Conservation (phyloP, 2,888 invertebrate species). For the Temnothorax ravouxi region DNA sequence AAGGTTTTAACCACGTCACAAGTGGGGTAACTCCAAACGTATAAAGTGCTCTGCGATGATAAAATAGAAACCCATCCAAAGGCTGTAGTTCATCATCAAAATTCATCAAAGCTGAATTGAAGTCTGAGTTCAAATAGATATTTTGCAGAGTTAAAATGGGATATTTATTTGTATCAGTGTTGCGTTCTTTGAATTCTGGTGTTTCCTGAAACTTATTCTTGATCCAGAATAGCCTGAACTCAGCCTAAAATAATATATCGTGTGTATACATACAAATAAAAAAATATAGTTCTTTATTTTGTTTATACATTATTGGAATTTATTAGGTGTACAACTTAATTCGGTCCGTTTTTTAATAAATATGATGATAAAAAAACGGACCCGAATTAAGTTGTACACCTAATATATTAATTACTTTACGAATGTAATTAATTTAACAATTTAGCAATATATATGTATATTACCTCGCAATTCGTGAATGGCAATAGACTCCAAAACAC, state of each 20-base stretch:
- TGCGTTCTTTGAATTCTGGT: constrained; percentile 85
- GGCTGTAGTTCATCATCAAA: constrained; percentile 82
- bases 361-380: too few relatives aligned
- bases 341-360: too few relatives aligned
- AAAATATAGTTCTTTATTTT: too few relatives aligned
- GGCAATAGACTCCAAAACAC: constrained; percentile 93
- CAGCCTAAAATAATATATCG: constrained; percentile 88
- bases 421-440: background rate
- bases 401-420: background rate
- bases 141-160: constrained; percentile 87
- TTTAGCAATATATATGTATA: constrained; percentile 60
- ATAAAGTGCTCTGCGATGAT: constrained; percentile 94
- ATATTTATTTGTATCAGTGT: constrained; percentile 85
- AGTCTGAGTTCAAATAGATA: constrained; percentile 86
- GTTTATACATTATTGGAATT: background rate
- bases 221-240: constrained; percentile 95
- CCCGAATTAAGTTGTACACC: too few relatives aligned
- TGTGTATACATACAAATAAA: background rate
- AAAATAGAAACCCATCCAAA: constrained; percentile 96
- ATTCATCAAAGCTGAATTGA: constrained; percentile 73
- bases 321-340: too few relatives aligned
- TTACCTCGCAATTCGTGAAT: constrained; percentile 92
- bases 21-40: constrained; percentile 93
- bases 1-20: constrained; percentile 96
- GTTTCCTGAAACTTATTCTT: constrained; percentile 91